A percentile compares a stretch with the other conserved stretches of the same genome.
Conservation (phyloP, 2,113 vertebrate species). For the Micronisus gabar region DNA sequence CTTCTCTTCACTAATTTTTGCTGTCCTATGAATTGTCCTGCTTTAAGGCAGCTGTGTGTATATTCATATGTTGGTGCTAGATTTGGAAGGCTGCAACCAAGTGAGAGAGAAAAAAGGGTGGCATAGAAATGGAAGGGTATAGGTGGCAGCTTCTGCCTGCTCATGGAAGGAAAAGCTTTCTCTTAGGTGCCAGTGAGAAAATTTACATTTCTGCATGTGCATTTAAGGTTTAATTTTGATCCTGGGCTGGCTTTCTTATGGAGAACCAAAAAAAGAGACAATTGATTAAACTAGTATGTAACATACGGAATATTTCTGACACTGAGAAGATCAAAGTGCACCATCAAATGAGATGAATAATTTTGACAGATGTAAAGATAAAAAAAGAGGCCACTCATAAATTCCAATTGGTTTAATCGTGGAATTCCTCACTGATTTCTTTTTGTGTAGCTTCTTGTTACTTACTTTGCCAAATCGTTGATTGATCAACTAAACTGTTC, state of each 20-base stretch:
- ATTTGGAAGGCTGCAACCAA: background rate
- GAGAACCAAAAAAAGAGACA: background rate
- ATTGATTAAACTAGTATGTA: background rate
- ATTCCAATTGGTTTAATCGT: background rate
- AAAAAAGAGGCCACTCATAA: background rate
- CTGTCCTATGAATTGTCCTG: background rate
- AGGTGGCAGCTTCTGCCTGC: background rate
- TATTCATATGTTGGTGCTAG: background rate
- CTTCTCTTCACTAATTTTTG: background rate
- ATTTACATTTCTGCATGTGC: background rate
- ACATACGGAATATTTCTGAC: background rate
- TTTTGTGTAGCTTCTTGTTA: slow-evolving; percentile 13
- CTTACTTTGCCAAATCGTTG: background rate
- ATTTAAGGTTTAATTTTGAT: background rate
- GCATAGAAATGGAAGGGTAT: background rate
- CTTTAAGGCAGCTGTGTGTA: background rate
- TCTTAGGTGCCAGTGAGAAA: background rate
- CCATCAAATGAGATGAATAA: background rate
- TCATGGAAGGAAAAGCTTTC: background rate
- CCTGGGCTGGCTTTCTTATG: background rate
- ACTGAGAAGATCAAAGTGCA: background rate
- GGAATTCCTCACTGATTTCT: background rate
- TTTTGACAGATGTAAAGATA: background rate
- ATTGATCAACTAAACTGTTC: background rate
- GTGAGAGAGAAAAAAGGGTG: background rate